These are phyloP conservation scores for Odontesthes bonariensis DNA, from an alignment of 2,113 vertebrate species.

Conservation along the genomic window DNA sequence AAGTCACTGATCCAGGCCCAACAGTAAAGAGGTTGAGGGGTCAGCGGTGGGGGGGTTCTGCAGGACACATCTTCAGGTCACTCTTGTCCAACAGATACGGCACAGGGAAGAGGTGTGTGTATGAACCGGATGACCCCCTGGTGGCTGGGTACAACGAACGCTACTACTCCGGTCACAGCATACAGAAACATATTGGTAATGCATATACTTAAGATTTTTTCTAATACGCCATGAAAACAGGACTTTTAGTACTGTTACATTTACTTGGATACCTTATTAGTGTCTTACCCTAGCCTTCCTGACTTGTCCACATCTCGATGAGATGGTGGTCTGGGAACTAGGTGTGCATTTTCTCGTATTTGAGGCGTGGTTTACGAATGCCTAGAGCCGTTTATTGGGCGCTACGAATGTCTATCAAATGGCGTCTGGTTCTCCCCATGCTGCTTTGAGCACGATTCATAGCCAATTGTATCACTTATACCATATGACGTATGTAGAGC, in stretches of 20 bases:
- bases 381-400: too few relatives aligned
- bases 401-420: too few relatives aligned
- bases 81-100: slow-evolving; percentile 76
- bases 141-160: slow-evolving; percentile 83
- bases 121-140: slow-evolving; percentile 82
- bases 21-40: slow-evolving; percentile 64
- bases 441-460: too few relatives aligned
- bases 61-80: slow-evolving; percentile 76
- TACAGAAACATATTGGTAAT: slow-evolving; percentile 82
- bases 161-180: slow-evolving; percentile 73
- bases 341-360: too few relatives aligned
- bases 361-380: too few relatives aligned
- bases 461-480: too few relatives aligned
- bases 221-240: not conserved
- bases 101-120: slow-evolving; percentile 84
- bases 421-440: too few relatives aligned
- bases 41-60: slow-evolving; percentile 73
- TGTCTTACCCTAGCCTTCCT: too few relatives aligned
- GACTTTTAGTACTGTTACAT: too few relatives aligned
- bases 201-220: not conserved
- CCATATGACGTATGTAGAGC: too few relatives aligned
- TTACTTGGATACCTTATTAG: not conserved
- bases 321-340: too few relatives aligned
- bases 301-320: too few relatives aligned
- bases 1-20: slow-evolving; percentile 47